Evolutionary conservation across 2,888 invertebrate species (phyloP), one percentile per base, ranked within the genome.

Genomic region (Parascotia fuliginaria): DNA sequence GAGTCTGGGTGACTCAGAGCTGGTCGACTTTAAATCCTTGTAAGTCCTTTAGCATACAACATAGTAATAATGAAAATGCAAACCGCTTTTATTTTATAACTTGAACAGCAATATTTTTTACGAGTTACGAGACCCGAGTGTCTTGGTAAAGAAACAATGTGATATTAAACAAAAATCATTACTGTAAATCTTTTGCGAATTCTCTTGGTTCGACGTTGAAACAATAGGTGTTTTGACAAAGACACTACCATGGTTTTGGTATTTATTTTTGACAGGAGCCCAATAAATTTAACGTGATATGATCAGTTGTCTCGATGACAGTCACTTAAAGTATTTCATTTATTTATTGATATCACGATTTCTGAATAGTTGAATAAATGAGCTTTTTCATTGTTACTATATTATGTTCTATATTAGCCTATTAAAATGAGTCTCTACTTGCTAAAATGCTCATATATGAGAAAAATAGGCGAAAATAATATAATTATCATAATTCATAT

Each of bases 131-230:
- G 73, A 74, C 70, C 58, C 65, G 59, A 59, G 60, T 65, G 77
- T 40, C 7, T 42, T 76, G 67, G 81, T 76, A 75, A 77, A 62
- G 77, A 82, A 88, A 89, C 89, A 89, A 89, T 88, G 79, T 83
- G 79, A 77, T 85, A 84, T 87, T 87, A 83, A 86, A 81, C 77
- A 70, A 80, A 83, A 87, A 81, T 84, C 77, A 81, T 84, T 83
- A 81, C 75, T 56, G 63, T 64, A 65, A 75, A 71, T 52, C 67
- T 60, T n/a, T 60, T 66, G 78, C 58, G 72, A 75, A n/a, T 72
- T 69, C 70, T 64, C 63, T 65, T 19, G 19, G 72, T 65, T 66
- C 43, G 52, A 63, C 53, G 54, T 49, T 31, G 54, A 64, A 62
- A 77, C 76, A 72, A 75, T 73, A 70, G 56, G 48, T 66, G 74